Percentiles rank a stretch among this genome's conserved stretches.
Conservation (phyloP, 1,140 invertebrate genomes). For the Goniozus legneri region DNA sequence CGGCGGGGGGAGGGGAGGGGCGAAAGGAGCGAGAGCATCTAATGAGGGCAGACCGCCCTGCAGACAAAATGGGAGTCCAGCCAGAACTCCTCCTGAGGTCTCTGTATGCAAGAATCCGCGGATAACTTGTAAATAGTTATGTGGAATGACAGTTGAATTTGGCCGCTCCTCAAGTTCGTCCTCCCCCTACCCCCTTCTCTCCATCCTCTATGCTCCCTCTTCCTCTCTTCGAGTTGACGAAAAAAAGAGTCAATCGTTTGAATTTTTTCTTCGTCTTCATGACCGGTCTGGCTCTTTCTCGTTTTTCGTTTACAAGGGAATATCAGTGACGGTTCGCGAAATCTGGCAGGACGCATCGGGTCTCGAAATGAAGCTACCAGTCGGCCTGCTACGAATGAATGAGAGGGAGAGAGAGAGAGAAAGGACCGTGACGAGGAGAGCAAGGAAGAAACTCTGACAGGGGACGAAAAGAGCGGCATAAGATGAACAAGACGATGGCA, state of each 20-base stretch:
- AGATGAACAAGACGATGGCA: not conserved
- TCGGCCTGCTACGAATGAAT: too few species aligned
- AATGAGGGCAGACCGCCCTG: conserved; percentile 36
- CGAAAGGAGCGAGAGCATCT: conserved; percentile 19
- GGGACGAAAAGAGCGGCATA: conserved; percentile 11
- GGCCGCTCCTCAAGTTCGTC: conserved; percentile 20
- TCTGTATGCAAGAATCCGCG: conserved; percentile 34
- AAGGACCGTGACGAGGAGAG: conserved; percentile 3
- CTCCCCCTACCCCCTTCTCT: not conserved
- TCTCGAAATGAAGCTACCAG: not conserved
- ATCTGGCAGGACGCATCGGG: conserved; percentile 11
- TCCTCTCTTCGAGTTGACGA: not conserved
- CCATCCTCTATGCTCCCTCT: not conserved
- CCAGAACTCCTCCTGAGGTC: conserved; percentile 1
- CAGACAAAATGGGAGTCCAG: conserved; percentile 17
- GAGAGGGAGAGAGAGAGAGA: conserved; percentile 6
- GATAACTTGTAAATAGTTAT: conserved; percentile 46
- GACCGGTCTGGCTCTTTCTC: not conserved
- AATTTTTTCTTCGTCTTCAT: too few species aligned
- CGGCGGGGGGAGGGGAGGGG: too few species aligned
- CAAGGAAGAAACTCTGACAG: conserved; percentile 17
- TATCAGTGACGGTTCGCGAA: conserved; percentile 17
- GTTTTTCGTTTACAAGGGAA: not conserved
- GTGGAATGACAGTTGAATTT: conserved; percentile 47
- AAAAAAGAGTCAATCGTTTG: too few species aligned